Percentiles rank a stretch among this genome's conserved stretches.
Evolutionary conservation across 2,113 vertebrate species (phyloP).

Genomic region (Andinoacara biseriatus): DNA sequence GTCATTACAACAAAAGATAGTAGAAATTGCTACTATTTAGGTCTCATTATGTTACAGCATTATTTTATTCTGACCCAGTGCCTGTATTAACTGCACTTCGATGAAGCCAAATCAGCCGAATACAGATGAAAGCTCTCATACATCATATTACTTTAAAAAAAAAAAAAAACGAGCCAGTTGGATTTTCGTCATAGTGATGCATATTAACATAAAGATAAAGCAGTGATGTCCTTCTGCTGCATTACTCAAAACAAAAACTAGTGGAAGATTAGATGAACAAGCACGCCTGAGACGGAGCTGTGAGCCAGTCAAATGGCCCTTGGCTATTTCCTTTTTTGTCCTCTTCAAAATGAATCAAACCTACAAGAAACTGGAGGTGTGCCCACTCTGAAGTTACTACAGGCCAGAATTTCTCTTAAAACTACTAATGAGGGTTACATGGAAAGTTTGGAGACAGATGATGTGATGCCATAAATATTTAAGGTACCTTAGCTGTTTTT

Average conservation of each 20-base stretch:
- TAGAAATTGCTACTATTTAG: background rate
- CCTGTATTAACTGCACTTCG: slow-evolving; percentile 6
- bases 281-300: background rate
- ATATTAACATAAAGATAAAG: slow-evolving; percentile 43
- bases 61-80: background rate
- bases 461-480: too few relatives aligned
- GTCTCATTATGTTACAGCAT: background rate
- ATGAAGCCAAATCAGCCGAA: background rate
- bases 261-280: background rate
- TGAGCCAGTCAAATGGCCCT: background rate
- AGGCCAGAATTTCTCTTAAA: background rate
- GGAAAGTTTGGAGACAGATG: too few relatives aligned
- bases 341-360: slow-evolving; percentile 10
- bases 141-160: slow-evolving; percentile 26
- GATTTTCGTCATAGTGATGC: slow-evolving; percentile 24
- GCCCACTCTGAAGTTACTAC: background rate
- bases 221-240: slow-evolving; percentile 6
- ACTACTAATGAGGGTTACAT: too few relatives aligned
- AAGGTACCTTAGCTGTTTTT: too few relatives aligned
- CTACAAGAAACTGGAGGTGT: background rate
- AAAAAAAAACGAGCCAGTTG: slow-evolving; percentile 12
- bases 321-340: background rate
- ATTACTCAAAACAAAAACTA: background rate
- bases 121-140: slow-evolving; percentile 30
- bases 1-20: slow-evolving; percentile 8